phyloP scores from a whole-genome alignment of 2,113 vertebrate genomes.

The Syngnathus floridae region DNA sequence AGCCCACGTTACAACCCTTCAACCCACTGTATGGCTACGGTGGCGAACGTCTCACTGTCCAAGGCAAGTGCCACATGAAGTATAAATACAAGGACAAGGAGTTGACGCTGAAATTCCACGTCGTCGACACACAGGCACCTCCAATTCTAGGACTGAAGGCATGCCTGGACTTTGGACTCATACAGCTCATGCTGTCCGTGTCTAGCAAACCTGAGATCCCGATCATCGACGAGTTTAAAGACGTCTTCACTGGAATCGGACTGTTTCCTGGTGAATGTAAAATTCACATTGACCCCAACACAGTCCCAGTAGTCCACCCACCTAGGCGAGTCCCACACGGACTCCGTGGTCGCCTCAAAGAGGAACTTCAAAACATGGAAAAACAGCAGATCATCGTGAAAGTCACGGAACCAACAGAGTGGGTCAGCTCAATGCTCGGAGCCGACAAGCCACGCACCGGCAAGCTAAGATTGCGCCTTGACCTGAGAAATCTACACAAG shows the following conservation, averaged over 20 bases:
- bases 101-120: not conserved
- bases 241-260: conserved; percentile 24
- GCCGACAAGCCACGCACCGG: too few species aligned
- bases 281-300: conserved; percentile 11
- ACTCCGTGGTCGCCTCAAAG: not conserved
- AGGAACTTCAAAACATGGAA: too few species aligned
- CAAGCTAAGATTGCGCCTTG: too few species aligned
- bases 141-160: conserved; percentile 19
- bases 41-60: not conserved
- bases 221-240: conserved; percentile 8
- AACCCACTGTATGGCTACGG: conserved; percentile 11
- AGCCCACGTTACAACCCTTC: not conserved
- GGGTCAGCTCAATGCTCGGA: too few species aligned
- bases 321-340: not conserved
- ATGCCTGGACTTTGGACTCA: conserved; percentile 9
- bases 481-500: conserved; percentile 11
- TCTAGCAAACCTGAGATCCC: too few species aligned
- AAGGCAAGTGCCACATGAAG: conserved; percentile 12
- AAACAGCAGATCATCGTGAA: too few species aligned
- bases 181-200: not conserved
- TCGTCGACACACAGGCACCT: conserved; percentile 8
- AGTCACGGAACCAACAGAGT: too few species aligned
- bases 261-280: conserved; percentile 28
- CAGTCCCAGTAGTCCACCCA: not conserved
- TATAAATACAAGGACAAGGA: conserved; percentile 6